A percentile compares a stretch with the other conserved stretches of the same genome.
Evolutionary conservation across 2,797 vertebrate genomes (phyloP).

Genomic region (Lophotriccus pileatus): DNA sequence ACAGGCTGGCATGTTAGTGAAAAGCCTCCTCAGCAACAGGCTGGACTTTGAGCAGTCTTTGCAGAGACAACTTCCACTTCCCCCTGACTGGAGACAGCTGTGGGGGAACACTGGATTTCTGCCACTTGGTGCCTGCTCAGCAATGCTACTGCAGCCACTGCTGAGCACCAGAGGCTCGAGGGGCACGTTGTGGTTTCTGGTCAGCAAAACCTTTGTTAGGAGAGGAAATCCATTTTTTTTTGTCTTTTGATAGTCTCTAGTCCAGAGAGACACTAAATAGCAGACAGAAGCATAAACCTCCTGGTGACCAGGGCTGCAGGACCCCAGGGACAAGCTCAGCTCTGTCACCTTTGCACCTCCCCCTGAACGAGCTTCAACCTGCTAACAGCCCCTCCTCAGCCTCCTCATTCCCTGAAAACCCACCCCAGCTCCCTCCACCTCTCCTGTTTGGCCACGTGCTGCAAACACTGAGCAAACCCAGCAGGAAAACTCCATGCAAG

Average conservation of each 20-base stretch:
- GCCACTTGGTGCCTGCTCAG: background rate
- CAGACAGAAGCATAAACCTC: background rate
- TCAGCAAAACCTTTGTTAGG: background rate
- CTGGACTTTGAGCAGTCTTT: conserved; percentile 50
- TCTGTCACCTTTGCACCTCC: background rate
- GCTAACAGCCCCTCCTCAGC: background rate
- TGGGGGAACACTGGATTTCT: background rate
- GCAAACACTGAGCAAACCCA: background rate
- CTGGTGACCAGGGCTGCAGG: background rate
- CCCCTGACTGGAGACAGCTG: background rate
- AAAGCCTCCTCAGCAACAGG: background rate
- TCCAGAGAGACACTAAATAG: background rate
- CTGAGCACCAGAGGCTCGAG: background rate
- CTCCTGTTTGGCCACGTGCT: background rate
- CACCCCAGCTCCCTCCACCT: background rate
- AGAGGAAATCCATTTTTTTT: background rate
- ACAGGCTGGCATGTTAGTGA: background rate
- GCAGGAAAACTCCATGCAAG: background rate
- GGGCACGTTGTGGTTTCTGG: background rate
- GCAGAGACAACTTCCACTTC: conserved; percentile 21
- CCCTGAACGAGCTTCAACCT: background rate
- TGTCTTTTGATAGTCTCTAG: background rate
- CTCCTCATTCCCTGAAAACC: background rate
- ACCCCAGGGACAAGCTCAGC: background rate
- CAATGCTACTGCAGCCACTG: background rate